A percentile compares a stretch with the other conserved stretches of the same genome.
Conservation (phyloP, 2,113 vertebrate species). For the Planiliza haematocheilus region DNA sequence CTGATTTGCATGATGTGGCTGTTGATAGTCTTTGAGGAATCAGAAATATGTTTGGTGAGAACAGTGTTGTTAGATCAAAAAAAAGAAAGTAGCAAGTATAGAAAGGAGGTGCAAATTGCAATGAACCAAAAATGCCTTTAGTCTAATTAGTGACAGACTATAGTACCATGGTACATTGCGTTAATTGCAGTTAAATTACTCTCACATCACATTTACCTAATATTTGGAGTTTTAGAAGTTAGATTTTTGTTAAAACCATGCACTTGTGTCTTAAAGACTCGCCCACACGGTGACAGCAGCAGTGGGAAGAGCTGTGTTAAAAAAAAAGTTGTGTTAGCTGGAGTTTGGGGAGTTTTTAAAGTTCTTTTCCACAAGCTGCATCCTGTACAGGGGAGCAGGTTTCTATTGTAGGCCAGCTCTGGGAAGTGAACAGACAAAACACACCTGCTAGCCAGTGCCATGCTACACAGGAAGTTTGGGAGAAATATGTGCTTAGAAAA, state of each 20-base stretch:
- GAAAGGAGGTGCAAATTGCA: no score
- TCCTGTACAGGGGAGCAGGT: conserved; percentile 88
- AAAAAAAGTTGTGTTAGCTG: conserved; percentile 55
- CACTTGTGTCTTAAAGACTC: conserved; percentile 16
- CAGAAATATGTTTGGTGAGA: neutral
- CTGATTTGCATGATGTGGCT: neutral
- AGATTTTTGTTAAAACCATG: neutral
- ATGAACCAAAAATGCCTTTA: no score
- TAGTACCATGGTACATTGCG: neutral
- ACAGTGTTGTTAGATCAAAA: no score
- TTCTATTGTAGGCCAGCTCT: conserved; percentile 89
- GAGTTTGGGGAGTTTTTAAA: conserved; percentile 57
- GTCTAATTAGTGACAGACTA: neutral
- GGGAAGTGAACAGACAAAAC: conserved; percentile 89
- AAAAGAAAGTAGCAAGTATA: neutral
- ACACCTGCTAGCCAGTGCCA: conserved; percentile 92
- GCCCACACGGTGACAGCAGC: conserved; percentile 47
- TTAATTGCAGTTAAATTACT: neutral
- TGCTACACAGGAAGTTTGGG: conserved; percentile 89
- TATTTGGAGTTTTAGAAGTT: no score
- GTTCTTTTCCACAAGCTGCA: conserved; percentile 90
- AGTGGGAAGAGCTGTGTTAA: conserved; percentile 57
- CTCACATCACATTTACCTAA: neutral
- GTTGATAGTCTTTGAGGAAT: neutral
- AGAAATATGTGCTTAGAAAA: conserved; percentile 90